Evolutionary conservation across 2,797 vertebrate genomes (phyloP).

Genomic region (Decapterus maruadsi): DNA sequence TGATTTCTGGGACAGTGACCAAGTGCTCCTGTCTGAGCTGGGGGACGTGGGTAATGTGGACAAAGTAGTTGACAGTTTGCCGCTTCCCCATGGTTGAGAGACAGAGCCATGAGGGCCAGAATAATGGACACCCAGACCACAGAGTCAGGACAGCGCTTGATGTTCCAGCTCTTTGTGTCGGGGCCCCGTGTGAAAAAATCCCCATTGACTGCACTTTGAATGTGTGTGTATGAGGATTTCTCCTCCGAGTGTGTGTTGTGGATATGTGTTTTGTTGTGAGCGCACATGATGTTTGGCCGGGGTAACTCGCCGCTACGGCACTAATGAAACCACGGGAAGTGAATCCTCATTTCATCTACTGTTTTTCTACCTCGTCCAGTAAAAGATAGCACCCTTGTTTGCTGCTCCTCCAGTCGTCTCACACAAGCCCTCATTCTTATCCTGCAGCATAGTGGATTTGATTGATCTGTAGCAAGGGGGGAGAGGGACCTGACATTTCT

Average conservation of each 20-base stretch:
- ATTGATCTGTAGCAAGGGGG: slow-evolving; percentile 81
- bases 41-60: slow-evolving; percentile 88
- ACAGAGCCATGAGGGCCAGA: slow-evolving; percentile 73
- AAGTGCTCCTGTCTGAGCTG: slow-evolving; percentile 86
- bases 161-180: slow-evolving; percentile 78
- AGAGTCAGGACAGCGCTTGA: slow-evolving; percentile 77
- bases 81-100: slow-evolving; percentile 80
- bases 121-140: slow-evolving; percentile 80
- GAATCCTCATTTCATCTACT: slow-evolving; percentile 67
- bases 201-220: slow-evolving; percentile 57
- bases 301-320: slow-evolving; percentile 48
- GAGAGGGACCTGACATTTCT: slow-evolving; percentile 84
- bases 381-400: slow-evolving; percentile 59
- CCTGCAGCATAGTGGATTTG: slow-evolving; percentile 76
- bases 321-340: slow-evolving; percentile 71
- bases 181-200: slow-evolving; percentile 70
- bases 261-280: slow-evolving; percentile 37
- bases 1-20: slow-evolving; percentile 88
- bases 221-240: slow-evolving; percentile 25
- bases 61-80: slow-evolving; percentile 85
- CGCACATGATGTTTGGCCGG: slow-evolving; percentile 53
- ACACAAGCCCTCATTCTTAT: slow-evolving; percentile 62
- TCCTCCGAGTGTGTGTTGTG: slow-evolving; percentile 37
- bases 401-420: slow-evolving; percentile 52
- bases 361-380: slow-evolving; percentile 57